phyloP scores from a whole-genome alignment of 1,140 invertebrate species.

The Caenorhabditis inopinata region DNA sequence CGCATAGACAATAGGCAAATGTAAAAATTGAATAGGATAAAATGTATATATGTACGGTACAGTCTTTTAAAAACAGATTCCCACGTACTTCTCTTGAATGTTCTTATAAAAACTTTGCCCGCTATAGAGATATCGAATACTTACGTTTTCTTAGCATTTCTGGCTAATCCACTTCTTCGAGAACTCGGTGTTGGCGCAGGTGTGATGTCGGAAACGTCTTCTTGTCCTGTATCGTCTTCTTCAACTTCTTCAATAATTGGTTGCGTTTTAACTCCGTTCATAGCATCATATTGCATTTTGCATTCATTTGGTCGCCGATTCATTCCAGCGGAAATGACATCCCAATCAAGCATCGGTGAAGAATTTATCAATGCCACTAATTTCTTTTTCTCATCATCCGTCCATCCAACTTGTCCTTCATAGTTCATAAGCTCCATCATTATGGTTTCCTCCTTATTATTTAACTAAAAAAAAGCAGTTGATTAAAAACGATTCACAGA shows the following conservation, averaged over 20 bases:
- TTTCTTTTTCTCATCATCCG: neutral
- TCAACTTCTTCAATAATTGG: neutral
- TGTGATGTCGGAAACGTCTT: neutral
- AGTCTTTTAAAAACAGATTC: no score
- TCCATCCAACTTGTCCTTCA: constrained; percentile 17
- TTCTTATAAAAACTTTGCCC: no score
- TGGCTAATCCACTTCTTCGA: neutral
- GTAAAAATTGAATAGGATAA: no score
- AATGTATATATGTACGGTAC: no score
- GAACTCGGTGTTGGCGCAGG: neutral
- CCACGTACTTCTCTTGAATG: no score
- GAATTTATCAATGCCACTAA: neutral
- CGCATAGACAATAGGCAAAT: no score
- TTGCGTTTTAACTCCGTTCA: neutral
- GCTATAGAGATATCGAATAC: no score
- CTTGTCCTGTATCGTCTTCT: neutral
- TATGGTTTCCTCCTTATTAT: neutral
- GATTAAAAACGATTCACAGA: no score
- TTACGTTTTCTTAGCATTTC: neutral
- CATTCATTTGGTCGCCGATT: constrained; percentile 6
- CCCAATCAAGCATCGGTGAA: constrained; percentile 1
- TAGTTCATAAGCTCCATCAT: neutral
- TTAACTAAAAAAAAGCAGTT: neutral
- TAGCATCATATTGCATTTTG: constrained; percentile 13
- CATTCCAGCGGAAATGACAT: neutral